Conservation (phyloP, 2,888 invertebrate genomes). For the Flexamia atlantica region DNA sequence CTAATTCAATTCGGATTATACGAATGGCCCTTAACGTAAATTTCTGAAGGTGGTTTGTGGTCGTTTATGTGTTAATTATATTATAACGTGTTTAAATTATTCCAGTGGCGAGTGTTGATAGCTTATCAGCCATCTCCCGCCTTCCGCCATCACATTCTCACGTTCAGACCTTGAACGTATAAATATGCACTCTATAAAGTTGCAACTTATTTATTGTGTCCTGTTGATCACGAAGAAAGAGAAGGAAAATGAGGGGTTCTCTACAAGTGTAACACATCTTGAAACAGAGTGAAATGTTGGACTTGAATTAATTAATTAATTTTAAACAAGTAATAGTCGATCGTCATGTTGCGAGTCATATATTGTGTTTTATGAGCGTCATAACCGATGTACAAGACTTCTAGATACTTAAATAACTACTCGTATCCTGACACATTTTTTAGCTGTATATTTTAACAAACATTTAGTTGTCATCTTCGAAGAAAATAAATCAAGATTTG, state of each 20-base stretch:
- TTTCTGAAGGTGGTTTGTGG: background rate
- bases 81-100: background rate
- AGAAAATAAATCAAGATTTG: too few relatives aligned
- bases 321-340: too few relatives aligned
- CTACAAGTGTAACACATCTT: background rate
- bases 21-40: background rate
- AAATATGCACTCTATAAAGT: background rate
- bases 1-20: background rate
- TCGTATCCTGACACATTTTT: too few relatives aligned
- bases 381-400: too few relatives aligned
- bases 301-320: too few relatives aligned
- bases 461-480: too few relatives aligned
- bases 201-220: slow-evolving; percentile 9
- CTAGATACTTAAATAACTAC: too few relatives aligned
- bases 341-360: too few relatives aligned
- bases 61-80: slow-evolving; percentile 38
- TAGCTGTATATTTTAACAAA: too few relatives aligned
- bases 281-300: too few relatives aligned
- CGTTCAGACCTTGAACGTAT: slow-evolving; percentile 15
- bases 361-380: too few relatives aligned
- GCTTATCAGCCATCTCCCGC: background rate
- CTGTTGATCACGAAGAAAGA: background rate
- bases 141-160: slow-evolving; percentile 1
- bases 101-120: slow-evolving; percentile 20
- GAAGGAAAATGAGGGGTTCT: background rate